Conservation (phyloP, 2,797 vertebrate genomes). For the Poeciliopsis gracilis region DNA sequence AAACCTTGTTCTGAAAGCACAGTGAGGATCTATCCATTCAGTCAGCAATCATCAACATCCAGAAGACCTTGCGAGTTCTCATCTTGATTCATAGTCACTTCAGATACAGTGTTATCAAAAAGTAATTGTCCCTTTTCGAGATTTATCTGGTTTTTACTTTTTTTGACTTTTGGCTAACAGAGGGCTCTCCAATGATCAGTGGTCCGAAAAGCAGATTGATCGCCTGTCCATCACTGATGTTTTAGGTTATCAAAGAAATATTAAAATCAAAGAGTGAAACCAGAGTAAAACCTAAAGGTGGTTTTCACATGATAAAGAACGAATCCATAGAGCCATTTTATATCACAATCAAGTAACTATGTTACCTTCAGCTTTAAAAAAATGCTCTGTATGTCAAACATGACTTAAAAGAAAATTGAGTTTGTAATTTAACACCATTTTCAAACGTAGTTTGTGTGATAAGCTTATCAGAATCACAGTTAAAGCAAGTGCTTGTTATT, state of each 20-base stretch:
- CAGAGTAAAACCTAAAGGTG: not conserved
- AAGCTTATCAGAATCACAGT: no score
- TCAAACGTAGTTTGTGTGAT: no score
- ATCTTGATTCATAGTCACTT: not conserved
- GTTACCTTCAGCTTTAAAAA: no score
- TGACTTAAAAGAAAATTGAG: no score
- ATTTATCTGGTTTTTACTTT: not conserved
- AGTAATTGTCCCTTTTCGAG: not conserved
- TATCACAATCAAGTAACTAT: no score
- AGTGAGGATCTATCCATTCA: not conserved
- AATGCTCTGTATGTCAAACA: no score
- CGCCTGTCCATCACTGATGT: not conserved
- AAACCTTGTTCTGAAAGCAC: not conserved
- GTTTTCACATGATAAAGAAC: not conserved
- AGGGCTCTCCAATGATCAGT: not conserved
- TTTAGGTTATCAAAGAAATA: not conserved
- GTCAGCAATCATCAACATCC: not conserved
- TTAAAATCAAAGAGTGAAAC: not conserved
- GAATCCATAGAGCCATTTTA: no score
- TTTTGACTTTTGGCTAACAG: not conserved
- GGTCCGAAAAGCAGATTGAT: not conserved
- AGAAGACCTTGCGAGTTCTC: not conserved
- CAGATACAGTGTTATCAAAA: not conserved
- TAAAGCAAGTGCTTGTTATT: no score
- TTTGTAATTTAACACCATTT: no score